phyloP scores from a whole-genome alignment of 2,113 vertebrate genomes.

The Aythya baeri region DNA sequence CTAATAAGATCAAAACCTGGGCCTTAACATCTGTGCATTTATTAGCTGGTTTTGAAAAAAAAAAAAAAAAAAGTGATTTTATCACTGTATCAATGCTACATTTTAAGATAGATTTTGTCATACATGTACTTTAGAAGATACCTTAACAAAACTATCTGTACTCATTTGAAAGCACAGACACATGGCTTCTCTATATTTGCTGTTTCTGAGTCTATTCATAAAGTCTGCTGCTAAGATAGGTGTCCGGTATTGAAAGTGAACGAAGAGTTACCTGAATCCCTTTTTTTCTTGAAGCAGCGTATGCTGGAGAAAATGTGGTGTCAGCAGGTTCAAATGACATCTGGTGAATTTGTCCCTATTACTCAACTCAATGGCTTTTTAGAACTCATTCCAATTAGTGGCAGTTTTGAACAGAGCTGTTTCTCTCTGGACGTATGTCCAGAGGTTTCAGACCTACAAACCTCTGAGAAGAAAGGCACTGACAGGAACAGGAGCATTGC shows the following conservation, averaged over 20 bases:
- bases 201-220: not conserved
- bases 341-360: not conserved
- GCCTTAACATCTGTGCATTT: not conserved
- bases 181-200: not conserved
- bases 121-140: not conserved
- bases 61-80: not conserved
- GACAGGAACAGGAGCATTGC: not conserved
- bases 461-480: not conserved
- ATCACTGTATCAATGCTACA: not conserved
- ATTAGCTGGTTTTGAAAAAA: not conserved
- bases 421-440: not conserved
- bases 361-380: not conserved
- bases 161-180: not conserved
- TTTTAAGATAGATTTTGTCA: not conserved
- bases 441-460: not conserved
- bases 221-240: not conserved
- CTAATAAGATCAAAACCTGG: not conserved
- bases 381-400: not conserved
- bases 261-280: not conserved
- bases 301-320: not conserved
- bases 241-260: not conserved
- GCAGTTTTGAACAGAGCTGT: not conserved
- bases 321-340: not conserved
- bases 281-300: not conserved
- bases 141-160: not conserved